Percentiles rank a stretch among this genome's conserved stretches.
These are phyloP conservation scores for Hipposideros larvatus DNA, from an alignment of 2,797 vertebrate genomes.

Conservation along the genomic window DNA sequence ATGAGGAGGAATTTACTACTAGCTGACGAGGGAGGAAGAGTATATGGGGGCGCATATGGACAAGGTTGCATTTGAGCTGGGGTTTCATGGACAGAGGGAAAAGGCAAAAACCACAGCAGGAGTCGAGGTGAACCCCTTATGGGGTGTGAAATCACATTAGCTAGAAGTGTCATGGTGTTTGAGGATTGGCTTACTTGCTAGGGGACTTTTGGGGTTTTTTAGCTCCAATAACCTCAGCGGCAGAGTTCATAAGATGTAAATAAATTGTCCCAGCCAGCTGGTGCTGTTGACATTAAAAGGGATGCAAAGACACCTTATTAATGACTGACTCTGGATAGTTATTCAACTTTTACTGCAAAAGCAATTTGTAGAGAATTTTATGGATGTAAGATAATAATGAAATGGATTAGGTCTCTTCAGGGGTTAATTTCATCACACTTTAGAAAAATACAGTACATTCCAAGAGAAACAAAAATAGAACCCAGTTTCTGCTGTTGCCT, in stretches of 20 bases:
- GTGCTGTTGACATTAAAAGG: not conserved
- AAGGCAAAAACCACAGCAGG: not conserved
- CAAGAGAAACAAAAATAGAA: not conserved
- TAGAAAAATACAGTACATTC: not conserved
- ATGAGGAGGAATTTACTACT: not conserved
- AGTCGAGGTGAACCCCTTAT: not conserved
- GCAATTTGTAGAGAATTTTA: not conserved
- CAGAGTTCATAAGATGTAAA: not conserved
- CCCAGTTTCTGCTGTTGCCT: not conserved
- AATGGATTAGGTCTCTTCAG: not conserved
- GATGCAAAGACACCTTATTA: not conserved
- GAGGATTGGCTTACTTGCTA: not conserved
- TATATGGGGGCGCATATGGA: no score
- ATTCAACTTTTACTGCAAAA: not conserved
- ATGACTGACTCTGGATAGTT: not conserved
- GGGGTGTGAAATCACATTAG: not conserved
- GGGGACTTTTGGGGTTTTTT: not conserved
- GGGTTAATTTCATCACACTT: not conserved
- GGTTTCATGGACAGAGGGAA: not conserved
- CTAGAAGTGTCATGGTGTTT: not conserved
- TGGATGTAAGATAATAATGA: not conserved
- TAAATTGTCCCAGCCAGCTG: not conserved
- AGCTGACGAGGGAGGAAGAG: not conserved
- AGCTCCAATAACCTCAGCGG: not conserved
- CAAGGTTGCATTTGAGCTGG: not conserved